Percentiles rank a stretch among this genome's conserved stretches.
Evolutionary conservation across 2,797 vertebrate species (phyloP).

Genomic region (Characodon lateralis): DNA sequence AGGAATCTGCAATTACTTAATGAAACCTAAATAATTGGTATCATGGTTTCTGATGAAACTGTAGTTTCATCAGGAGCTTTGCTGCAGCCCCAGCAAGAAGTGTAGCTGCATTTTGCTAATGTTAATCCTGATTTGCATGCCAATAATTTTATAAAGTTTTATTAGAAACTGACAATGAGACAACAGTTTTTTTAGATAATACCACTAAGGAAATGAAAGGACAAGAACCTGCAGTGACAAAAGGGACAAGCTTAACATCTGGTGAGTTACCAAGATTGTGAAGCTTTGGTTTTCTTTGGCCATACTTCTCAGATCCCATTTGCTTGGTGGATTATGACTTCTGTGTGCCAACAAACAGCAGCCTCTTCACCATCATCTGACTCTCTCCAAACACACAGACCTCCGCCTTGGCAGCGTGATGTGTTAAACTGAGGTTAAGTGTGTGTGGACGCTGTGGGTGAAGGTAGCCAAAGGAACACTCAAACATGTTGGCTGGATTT

Average conservation of each 20-base stretch:
- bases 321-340: constrained; percentile 45
- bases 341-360: constrained; percentile 46
- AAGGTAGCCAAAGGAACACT: constrained; percentile 2
- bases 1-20: background rate
- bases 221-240: constrained; percentile 1
- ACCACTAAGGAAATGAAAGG: background rate
- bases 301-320: constrained; percentile 40
- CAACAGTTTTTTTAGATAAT: background rate
- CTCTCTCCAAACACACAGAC: constrained; percentile 34
- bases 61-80: too few relatives aligned
- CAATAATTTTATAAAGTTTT: background rate
- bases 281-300: constrained; percentile 34
- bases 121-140: background rate
- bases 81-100: background rate
- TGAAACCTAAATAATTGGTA: background rate
- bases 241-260: background rate
- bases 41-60: background rate
- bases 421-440: constrained; percentile 4
- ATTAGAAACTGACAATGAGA: background rate
- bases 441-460: background rate
- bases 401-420: background rate
- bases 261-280: background rate
- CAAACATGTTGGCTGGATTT: background rate
- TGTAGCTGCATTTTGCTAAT: background rate
- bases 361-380: constrained; percentile 44